Conservation (phyloP, 37 sponge, comb jelly and placozoan genomes). For the Geodia barretti region DNA sequence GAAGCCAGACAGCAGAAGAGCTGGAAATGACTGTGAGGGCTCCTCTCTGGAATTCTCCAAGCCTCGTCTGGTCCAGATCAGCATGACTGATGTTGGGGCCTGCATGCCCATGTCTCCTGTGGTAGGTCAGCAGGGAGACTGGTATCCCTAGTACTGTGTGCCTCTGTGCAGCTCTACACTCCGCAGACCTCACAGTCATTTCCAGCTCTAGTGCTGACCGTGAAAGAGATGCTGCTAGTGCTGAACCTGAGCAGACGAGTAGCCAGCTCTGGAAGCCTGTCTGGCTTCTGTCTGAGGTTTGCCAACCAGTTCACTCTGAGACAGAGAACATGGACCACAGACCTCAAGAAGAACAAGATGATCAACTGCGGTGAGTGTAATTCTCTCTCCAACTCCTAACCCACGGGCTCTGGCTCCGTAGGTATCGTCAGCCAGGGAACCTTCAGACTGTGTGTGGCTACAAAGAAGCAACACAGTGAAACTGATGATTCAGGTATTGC, state of each 20-base stretch:
- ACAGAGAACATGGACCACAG: slow-evolving; percentile 69
- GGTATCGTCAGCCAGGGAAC: slow-evolving; percentile 44
- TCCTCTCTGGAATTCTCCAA: slow-evolving; percentile 73
- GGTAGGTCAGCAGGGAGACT: slow-evolving; percentile 16
- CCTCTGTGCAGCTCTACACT: slow-evolving; percentile 3
- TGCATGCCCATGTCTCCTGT: slow-evolving; percentile 70
- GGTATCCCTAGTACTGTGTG: background rate
- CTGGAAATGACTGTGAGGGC: background rate
- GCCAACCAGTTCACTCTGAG: slow-evolving; percentile 68
- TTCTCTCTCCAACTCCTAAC: background rate
- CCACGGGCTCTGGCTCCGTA: background rate
- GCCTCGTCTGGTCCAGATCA: slow-evolving; percentile 80
- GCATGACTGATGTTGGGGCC: slow-evolving; percentile 73
- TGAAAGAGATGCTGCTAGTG: slow-evolving; percentile 72
- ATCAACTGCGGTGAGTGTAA: slow-evolving; percentile 45
- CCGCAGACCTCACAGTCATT: slow-evolving; percentile 30
- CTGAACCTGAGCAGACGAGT: slow-evolving; percentile 69
- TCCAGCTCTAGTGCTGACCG: slow-evolving; percentile 75
- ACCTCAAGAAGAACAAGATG: slow-evolving; percentile 44
- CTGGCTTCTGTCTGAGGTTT: slow-evolving; percentile 72
- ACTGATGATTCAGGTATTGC: slow-evolving; percentile 26
- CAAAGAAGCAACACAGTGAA: slow-evolving; percentile 29
- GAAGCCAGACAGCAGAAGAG: slow-evolving; percentile 25
- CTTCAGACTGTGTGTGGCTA: slow-evolving; percentile 49
- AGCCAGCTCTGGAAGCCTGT: slow-evolving; percentile 57